Percentiles rank a stretch among this genome's conserved stretches.
Conservation (phyloP, 2,888 invertebrate species). For the Catonia carolina region DNA sequence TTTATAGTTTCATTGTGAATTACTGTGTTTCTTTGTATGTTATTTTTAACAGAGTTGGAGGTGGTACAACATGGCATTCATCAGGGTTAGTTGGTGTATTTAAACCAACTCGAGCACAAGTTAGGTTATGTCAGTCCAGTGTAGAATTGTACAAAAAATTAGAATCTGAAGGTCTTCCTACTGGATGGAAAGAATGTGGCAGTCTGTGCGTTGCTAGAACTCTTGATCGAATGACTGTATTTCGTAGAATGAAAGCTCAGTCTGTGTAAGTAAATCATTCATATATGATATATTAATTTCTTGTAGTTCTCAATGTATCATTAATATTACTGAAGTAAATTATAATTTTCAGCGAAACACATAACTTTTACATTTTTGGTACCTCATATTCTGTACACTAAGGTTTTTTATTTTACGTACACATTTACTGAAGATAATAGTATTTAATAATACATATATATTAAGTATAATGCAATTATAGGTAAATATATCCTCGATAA, state of each 20-base stretch:
- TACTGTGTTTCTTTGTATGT: too few species aligned
- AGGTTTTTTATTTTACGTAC: too few species aligned
- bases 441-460: too few species aligned
- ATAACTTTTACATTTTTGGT: too few species aligned
- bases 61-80: conserved; percentile 74
- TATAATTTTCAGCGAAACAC: too few species aligned
- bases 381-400: too few species aligned
- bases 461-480: too few species aligned
- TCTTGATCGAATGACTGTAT: conserved; percentile 76
- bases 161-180: conserved; percentile 61
- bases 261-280: conserved; percentile 72
- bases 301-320: background rate
- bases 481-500: too few species aligned
- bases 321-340: too few species aligned
- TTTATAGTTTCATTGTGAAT: too few species aligned
- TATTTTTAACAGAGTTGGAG: conserved; percentile 59
- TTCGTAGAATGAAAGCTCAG: conserved; percentile 76
- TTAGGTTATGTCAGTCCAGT: conserved; percentile 72
- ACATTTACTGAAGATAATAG: too few species aligned
- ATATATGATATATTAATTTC: too few species aligned
- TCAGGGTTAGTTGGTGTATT: conserved; percentile 76
- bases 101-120: conserved; percentile 75
- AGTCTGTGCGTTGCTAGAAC: conserved; percentile 79
- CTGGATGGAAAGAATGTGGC: conserved; percentile 89
- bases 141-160: conserved; percentile 66